Conservation (phyloP, 2,113 vertebrate species). For the Micronycteris hirsuta region DNA sequence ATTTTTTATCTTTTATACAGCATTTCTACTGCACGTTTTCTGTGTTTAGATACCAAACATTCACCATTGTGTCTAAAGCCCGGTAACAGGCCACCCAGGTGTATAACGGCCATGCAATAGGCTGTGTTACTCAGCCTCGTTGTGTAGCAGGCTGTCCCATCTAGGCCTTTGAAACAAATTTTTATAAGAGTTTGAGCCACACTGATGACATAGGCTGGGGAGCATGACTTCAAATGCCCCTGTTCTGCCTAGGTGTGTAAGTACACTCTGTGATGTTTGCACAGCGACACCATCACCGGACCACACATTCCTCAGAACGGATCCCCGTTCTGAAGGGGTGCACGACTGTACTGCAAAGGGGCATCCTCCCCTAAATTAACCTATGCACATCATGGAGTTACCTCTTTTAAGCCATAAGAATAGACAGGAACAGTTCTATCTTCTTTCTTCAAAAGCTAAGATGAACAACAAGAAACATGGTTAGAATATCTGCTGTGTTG, state of each 20-base stretch:
- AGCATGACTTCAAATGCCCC: not conserved
- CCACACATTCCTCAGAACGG: not conserved
- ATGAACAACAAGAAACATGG: not conserved
- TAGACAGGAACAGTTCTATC: constrained; percentile 50
- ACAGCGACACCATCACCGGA: too few species aligned
- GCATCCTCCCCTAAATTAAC: not conserved
- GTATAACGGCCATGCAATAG: not conserved
- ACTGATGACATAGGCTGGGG: not conserved
- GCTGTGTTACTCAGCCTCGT: not conserved
- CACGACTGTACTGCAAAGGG: not conserved
- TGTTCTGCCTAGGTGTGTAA: too few species aligned
- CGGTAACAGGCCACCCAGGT: not conserved
- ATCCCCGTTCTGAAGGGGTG: not conserved
- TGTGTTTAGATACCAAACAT: too few species aligned
- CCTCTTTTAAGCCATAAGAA: constrained; percentile 79
- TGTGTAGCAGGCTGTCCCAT: not conserved
- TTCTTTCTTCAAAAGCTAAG: constrained; percentile 82
- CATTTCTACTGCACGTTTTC: not conserved
- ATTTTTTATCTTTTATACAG: not conserved
- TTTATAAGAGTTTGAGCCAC: not conserved
- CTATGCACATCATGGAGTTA: constrained; percentile 47
- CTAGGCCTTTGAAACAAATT: not conserved
- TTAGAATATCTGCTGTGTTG: not conserved
- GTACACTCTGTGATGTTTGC: not conserved
- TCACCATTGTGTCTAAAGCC: not conserved